Base-by-base conservation (phyloP, 2,113 vertebrate species). In the Erinaceus europaeus region DNA sequence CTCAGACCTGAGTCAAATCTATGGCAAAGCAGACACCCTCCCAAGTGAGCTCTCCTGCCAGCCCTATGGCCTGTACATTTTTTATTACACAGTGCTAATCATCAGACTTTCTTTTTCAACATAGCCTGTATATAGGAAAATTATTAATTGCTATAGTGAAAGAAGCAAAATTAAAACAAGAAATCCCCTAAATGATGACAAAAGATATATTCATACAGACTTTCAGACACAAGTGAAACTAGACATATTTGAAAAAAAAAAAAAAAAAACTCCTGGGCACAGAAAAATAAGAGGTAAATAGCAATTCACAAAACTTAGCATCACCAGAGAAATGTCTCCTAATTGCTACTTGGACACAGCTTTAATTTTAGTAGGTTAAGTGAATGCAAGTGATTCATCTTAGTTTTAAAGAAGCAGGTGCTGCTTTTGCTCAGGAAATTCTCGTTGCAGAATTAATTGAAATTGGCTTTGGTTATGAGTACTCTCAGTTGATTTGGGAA, bases 401-500 rank as follows among this genome's bases (percentile, higher is more conserved):
- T 83, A 87, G 88, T 92, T 89, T 92, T 77, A 89, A 59, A 89
- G 90, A 93, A 92, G 91, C 90, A 94, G 92, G 93, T 93, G 89
- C 89, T 91, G 42, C 81, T 86, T 76, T 79, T 87, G 87, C 92
- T 94, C 83, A 73, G 77, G 79, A 92, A 93, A 91, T 80, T 95
- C 92, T 94, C 89, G 88, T 95, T 85, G 62, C 92, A 93, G 80
- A 94, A 94, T 94, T 95, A 96, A 94, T 91, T 96, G 90, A 94
- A 95, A 96, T 93, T 95, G 92, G 79, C 79, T 95, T n/a, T 94
- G 92, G 91, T 88, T 87, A 12, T 57, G 79, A 96, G 94, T 76
- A 88, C 93, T 89, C 92, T 94, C 92, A 23, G 92, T 14, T 95
- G 95, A 94, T 92, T 92, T 94, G 93, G 88, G 85, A 94, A 94